Evolutionary conservation across 2,888 invertebrate species (phyloP).

Genomic region (Diadegma fenestrale): DNA sequence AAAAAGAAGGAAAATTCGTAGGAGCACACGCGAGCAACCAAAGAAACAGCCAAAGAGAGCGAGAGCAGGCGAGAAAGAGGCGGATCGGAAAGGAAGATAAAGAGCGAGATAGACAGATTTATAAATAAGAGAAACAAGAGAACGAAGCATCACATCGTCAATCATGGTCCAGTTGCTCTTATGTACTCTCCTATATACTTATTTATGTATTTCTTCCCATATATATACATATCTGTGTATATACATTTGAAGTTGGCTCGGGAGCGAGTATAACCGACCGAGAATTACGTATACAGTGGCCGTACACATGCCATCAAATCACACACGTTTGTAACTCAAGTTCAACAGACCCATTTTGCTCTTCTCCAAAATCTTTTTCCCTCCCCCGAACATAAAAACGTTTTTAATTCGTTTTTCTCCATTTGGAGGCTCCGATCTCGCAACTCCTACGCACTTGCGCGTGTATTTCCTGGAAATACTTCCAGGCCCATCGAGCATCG

Average conservation of each 20-base stretch:
- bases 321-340: constrained; percentile 74
- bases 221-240: constrained; percentile 15
- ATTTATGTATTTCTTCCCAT: constrained; percentile 22
- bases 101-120: constrained; percentile 58
- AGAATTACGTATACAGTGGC: constrained; percentile 45
- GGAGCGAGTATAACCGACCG: constrained; percentile 48
- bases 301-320: constrained; percentile 73
- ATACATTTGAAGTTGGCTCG: constrained; percentile 8
- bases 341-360: constrained; percentile 73
- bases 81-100: constrained; percentile 67
- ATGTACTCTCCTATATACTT: constrained; percentile 71
- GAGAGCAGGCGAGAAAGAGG: constrained; percentile 64
- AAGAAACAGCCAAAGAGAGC: constrained; percentile 21
- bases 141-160: constrained; percentile 80
- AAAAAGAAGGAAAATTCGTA: constrained; percentile 26
- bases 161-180: constrained; percentile 83
- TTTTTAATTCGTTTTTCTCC: not conserved
- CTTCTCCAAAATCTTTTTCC: constrained; percentile 17
- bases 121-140: constrained; percentile 62
- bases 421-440: too few relatives aligned
- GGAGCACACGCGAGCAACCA: constrained; percentile 30
- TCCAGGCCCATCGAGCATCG: too few relatives aligned
- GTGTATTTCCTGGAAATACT: too few relatives aligned
- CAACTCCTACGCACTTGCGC: too few relatives aligned
- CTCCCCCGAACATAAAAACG: not conserved